A percentile compares a stretch with the other conserved stretches of the same genome.
These are phyloP conservation scores for Megaleporinus macrocephalus DNA, from an alignment of 2,113 vertebrate genomes.

Conservation along the genomic window DNA sequence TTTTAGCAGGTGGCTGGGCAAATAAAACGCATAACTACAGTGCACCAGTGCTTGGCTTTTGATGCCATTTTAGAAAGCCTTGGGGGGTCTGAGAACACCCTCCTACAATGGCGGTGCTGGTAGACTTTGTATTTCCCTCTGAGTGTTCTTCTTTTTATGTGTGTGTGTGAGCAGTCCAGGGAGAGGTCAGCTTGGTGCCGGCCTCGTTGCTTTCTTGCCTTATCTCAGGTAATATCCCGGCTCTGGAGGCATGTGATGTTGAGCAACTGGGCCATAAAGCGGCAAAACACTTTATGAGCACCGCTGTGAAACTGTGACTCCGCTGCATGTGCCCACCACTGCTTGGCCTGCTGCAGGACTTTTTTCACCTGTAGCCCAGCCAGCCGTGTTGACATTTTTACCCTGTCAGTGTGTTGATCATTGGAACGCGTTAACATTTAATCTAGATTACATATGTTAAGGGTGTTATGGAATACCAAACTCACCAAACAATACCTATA, in stretches of 20 bases:
- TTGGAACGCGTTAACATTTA: too few relatives aligned
- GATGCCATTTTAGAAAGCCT: slow-evolving; percentile 51
- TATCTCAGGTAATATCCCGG: slow-evolving; percentile 77
- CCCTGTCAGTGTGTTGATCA: neutral
- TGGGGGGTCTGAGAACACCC: slow-evolving; percentile 46
- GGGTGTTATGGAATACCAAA: slow-evolving; percentile 40
- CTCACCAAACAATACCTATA: neutral
- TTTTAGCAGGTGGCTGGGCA: slow-evolving; percentile 46
- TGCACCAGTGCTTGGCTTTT: slow-evolving; percentile 55
- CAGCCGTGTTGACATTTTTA: neutral
- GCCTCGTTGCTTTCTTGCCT: slow-evolving; percentile 67
- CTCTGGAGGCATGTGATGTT: slow-evolving; percentile 78
- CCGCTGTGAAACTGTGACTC: slow-evolving; percentile 58
- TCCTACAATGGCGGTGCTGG: slow-evolving; percentile 7
- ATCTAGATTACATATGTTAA: too few relatives aligned
- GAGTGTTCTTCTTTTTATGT: slow-evolving; percentile 29
- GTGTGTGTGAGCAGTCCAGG: slow-evolving; percentile 32
- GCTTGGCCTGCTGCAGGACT: slow-evolving; percentile 50
- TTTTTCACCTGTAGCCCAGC: neutral
- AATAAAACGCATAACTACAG: slow-evolving; percentile 50
- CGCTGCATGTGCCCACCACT: slow-evolving; percentile 2
- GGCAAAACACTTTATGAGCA: slow-evolving; percentile 70
- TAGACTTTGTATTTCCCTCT: slow-evolving; percentile 24
- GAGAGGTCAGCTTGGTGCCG: slow-evolving; percentile 50
- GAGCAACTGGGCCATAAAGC: slow-evolving; percentile 75